Base-by-base conservation (phyloP, 1,140 invertebrate genomes). In the Cheumatopsyche charites region DNA sequence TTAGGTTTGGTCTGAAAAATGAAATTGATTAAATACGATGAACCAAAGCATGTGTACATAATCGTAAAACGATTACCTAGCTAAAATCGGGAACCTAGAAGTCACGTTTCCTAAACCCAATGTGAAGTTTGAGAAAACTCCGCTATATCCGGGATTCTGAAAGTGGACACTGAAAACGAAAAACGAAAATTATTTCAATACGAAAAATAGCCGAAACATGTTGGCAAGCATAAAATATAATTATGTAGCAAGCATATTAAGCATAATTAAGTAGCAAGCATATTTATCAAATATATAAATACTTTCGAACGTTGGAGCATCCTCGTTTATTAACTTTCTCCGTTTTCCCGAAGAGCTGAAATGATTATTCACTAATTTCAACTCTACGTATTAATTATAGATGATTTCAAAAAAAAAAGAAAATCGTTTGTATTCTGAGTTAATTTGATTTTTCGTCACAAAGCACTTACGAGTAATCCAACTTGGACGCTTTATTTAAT, bases 161-260 rank as follows among this genome's bases (percentile, higher is more conserved):
- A 72, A 72, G 29, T 66, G 70, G n/a, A 72, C 62, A 9, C 70
- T 72, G 49, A 7, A 71, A 71, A 41, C 15, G 55, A 65, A 49
- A 63, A 72, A 21, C n/a, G n/a, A 4, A 36, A 36, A 36, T 36
- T 9, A 4, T 36, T 9, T 36, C 9, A 36, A 36, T 36, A n/a
- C n/a, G n/a, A n/a, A n/a, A n/a, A n/a, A n/a, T n/a, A n/a, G n/a
- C n/a, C n/a, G n/a, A n/a, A n/a, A n/a, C n/a, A n/a, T n/a, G n/a
- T n/a, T 36, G 3, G 29, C 29, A 4, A 36, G 3, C 29, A 36
- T 36, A 36, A 4, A 36, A 36, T 4, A 4, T 4, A 36, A 36
- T 36, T 36, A 36, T 9, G 29, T n/a, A 29, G 36, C 62, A 17
- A 70, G 21, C 15, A 19, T n/a, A n/a, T n/a, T n/a, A 36, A 36